Base-by-base conservation (phyloP, 1,140 invertebrate genomes). In the Camponotus floridanus region DNA sequence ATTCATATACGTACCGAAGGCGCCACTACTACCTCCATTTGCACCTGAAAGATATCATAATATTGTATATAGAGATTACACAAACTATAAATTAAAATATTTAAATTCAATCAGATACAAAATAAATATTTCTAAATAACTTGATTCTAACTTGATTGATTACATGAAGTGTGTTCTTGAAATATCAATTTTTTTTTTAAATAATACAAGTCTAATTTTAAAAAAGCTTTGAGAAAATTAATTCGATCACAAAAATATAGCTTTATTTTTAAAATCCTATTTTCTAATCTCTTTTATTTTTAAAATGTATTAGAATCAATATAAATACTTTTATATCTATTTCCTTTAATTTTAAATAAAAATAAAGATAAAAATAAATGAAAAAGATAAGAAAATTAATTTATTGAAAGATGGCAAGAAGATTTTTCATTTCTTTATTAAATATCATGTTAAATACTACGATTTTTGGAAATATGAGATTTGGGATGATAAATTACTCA, bases 1-100 rank as follows among this genome's bases (percentile, higher is more conserved):
- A 74, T 18, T 74, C 45, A 61, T 57, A 31, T 89, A 88, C 81
- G 9, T 48, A 88, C 87, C 73, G 21, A 51, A 70, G 3, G 36
- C 74, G 5, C 42, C n/a, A 33, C 36, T 70, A 9, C 26, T 61
- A n/a, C 9, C 18, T 57, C 45, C 51, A 26, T 15, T 33, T 57
- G 61, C 64, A 36, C 13, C 85, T 86, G 3, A 70, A 83, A 70
- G 0, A 70, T 0, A 33, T 39, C 57, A n/a, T 39, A 57, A 80
- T 26, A 51, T 73, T 45, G n/a, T 26, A 15, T 13, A 51, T 4
- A 51, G 48, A 51, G 15, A 51, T 51, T 51, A 51, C 48, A 59
- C 5, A 45, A 73, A 61, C 1, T 45, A 42, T 1, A 78, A 67
- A 79, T 62, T 79, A 55, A 55, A 68, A 26, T 76, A 1, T 21